Evolutionary conservation across 2,797 vertebrate genomes (phyloP), one percentile per base, ranked within the genome.

Genomic region (Oceanodroma leucorhoa): DNA sequence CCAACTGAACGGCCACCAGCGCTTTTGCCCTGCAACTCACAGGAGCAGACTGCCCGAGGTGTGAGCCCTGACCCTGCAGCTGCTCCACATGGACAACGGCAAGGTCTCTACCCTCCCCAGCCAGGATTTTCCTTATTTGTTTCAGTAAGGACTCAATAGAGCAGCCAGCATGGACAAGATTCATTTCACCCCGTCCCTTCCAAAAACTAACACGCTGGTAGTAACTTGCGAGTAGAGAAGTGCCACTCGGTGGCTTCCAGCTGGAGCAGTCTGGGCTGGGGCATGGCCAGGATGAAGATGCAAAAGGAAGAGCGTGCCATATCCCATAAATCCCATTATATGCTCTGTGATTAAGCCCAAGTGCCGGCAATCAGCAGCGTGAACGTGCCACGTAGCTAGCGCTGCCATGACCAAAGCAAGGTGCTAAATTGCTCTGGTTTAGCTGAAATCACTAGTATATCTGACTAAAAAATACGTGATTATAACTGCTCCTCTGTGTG

Each of bases 401-500:
- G 22, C 78, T 77, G 34, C 76, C 69, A 14, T 29, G 70, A 66
- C 80, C 58, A 54, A 89, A 77, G 34, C 88, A 88, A 94, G 62
- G 91, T 48, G 65, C 53, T 96, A 81, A 95, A 96, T 83, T 5
- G 4, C 95, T 72, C 38, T 14, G 86, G 92, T 95, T 97, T 90
- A 71, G 77, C 83, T 70, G 85, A 89, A 95, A 95, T 88, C 64
- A 60, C 88, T 40, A 30, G 67, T 67, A 30, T 57, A 93, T 82
- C 93, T 92, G 89, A 64, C 89, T 93, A 58, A 97, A 88, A 96
- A 94, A 87, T 23, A 69, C 62, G 69, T 14, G 89, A 83, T 94
- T 83, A 45, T 78, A 97, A 96, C 83, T 81, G 88, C 83, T 96
- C 97, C 92, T 97, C 83, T 70, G 93, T 89, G 97, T 83, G 89